Evolutionary conservation across 2,888 invertebrate genomes (phyloP).

Genomic region (Ceriagrion tenellum): DNA sequence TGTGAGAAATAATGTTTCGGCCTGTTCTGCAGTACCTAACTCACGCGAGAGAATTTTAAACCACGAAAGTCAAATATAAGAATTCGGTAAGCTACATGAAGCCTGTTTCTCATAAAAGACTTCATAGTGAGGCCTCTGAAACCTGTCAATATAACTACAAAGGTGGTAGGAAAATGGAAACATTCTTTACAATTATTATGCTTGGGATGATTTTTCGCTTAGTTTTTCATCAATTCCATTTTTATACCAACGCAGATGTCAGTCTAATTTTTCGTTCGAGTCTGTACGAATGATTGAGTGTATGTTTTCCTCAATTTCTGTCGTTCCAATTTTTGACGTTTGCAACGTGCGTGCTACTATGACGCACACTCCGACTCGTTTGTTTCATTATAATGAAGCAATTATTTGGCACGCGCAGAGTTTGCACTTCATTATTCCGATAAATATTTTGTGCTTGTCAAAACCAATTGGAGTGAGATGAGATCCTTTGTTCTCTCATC

Average conservation of each 20-base stretch:
- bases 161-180: too few species aligned
- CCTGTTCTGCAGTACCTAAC: too few species aligned
- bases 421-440: not conserved
- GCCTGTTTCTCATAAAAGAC: too few species aligned
- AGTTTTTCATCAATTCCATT: too few species aligned
- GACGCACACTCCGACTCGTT: not conserved
- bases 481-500: not conserved
- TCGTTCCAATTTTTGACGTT: not conserved
- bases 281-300: not conserved
- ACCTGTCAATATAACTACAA: too few species aligned
- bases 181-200: too few species aligned
- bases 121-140: too few species aligned
- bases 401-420: not conserved
- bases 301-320: not conserved
- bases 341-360: not conserved
- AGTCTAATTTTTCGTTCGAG: not conserved
- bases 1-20: too few species aligned
- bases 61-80: too few species aligned
- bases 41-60: too few species aligned
- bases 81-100: too few species aligned
- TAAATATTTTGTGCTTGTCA: not conserved
- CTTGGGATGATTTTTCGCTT: too few species aligned
- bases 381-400: not conserved
- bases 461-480: not conserved
- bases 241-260: not conserved